phyloP scores from a whole-genome alignment of 1,140 invertebrate genomes.

The Aphelenchoides besseyi region DNA sequence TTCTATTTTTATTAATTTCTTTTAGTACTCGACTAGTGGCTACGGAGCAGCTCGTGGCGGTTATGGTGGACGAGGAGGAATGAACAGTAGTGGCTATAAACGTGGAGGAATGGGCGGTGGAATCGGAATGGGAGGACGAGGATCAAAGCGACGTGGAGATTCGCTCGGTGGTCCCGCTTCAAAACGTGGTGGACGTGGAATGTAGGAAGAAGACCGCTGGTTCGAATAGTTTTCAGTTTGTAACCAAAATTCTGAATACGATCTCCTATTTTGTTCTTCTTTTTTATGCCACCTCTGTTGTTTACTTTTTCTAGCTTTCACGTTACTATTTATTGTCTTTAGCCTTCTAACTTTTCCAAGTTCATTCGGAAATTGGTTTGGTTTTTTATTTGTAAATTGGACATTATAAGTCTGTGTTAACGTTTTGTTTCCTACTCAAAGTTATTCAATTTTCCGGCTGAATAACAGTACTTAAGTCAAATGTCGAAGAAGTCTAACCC shows the following conservation, averaged over 20 bases:
- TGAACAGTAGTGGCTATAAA: constrained; percentile 30
- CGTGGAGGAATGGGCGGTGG: constrained; percentile 34
- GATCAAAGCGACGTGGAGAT: constrained; percentile 40
- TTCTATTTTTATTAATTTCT: constrained; percentile 3
- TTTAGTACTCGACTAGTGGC: constrained; percentile 2
- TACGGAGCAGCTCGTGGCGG: constrained; percentile 22
- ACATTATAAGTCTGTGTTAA: too few relatives aligned
- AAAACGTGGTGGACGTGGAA: constrained; percentile 48
- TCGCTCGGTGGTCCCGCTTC: constrained; percentile 52
- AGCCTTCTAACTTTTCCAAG: too few relatives aligned
- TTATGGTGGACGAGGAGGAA: constrained; percentile 12
- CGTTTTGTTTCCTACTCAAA: too few relatives aligned
- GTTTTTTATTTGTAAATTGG: too few relatives aligned
- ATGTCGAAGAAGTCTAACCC: too few relatives aligned
- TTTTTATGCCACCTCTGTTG: background rate
- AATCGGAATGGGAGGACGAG: constrained; percentile 28
- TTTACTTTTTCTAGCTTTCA: background rate
- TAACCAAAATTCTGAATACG: constrained; percentile 29
- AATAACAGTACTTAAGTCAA: too few relatives aligned
- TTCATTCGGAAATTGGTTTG: too few relatives aligned
- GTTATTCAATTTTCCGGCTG: too few relatives aligned
- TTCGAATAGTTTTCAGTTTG: constrained; percentile 40
- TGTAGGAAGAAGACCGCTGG: background rate
- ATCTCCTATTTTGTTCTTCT: background rate
- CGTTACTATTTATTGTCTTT: background rate